A percentile compares a stretch with the other conserved stretches of the same genome.
Evolutionary conservation across 2,113 vertebrate species (phyloP).

Genomic region (Thinocorus orbignyianus): DNA sequence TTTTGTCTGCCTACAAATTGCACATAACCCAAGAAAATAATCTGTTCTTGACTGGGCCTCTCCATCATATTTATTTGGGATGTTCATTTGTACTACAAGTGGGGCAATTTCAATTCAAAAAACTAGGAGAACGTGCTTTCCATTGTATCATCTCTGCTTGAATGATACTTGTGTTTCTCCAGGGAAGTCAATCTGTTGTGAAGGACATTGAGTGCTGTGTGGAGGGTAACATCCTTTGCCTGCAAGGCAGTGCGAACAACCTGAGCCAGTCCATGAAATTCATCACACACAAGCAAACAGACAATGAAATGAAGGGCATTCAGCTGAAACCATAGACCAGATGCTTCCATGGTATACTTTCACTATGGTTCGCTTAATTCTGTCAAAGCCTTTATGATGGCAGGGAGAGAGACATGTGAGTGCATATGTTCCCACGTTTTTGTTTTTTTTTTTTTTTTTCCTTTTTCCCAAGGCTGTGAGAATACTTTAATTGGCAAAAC

Average conservation of each 20-base stretch:
- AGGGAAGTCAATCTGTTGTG: constrained; percentile 16
- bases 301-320: constrained; percentile 43
- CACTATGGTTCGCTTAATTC: constrained; percentile 57
- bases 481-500: neutral
- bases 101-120: neutral
- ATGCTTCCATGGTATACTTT: constrained; percentile 36
- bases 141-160: neutral
- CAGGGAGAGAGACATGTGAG: neutral
- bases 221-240: neutral
- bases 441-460: neutral
- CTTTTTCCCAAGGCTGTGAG: neutral
- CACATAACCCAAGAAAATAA: neutral
- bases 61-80: neutral
- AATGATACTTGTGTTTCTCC: neutral
- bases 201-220: neutral
- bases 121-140: neutral
- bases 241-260: constrained; percentile 17
- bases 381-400: constrained; percentile 50
- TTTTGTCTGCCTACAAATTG: neutral
- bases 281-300: constrained; percentile 6
- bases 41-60: neutral
- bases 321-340: constrained; percentile 59
- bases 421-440: neutral
- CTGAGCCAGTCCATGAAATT: constrained; percentile 36
- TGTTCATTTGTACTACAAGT: neutral